phyloP scores from a whole-genome alignment of 2,888 invertebrate species.

The Drosophila infuscata region DNA sequence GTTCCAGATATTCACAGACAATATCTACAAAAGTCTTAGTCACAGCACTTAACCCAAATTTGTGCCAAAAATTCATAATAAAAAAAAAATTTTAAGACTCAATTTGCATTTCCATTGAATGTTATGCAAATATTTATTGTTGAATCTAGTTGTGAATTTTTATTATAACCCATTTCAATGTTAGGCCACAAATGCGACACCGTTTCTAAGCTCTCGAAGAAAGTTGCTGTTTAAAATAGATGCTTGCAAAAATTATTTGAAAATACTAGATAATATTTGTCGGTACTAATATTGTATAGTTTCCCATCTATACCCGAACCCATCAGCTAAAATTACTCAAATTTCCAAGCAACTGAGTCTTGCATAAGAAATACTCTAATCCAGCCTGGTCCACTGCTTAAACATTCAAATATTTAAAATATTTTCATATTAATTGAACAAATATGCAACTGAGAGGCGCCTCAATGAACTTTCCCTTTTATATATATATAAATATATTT shows the following conservation, averaged over 20 bases:
- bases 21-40: constrained; percentile 13
- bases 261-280: background rate
- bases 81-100: constrained; percentile 39
- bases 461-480: constrained; percentile 80
- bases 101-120: constrained; percentile 72
- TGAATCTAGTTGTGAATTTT: constrained; percentile 35
- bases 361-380: constrained; percentile 42
- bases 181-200: constrained; percentile 39
- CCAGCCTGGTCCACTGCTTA: constrained; percentile 32
- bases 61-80: constrained; percentile 50
- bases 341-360: constrained; percentile 17
- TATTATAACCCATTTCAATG: constrained; percentile 26
- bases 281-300: constrained; percentile 5
- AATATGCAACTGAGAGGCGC: constrained; percentile 59
- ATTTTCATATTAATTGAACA: constrained; percentile 72
- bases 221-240: constrained; percentile 44
- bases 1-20: constrained; percentile 50
- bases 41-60: constrained; percentile 36
- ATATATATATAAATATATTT: constrained; percentile 8
- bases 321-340: constrained; percentile 17
- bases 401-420: constrained; percentile 70
- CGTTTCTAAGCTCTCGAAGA: constrained; percentile 51
- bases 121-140: constrained; percentile 72
- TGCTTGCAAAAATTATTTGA: constrained; percentile 1
- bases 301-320: background rate